Evolutionary conservation across 1,140 invertebrate genomes (phyloP), one percentile per base, ranked within the genome.

Genomic region (Ooceraea biroi): DNA sequence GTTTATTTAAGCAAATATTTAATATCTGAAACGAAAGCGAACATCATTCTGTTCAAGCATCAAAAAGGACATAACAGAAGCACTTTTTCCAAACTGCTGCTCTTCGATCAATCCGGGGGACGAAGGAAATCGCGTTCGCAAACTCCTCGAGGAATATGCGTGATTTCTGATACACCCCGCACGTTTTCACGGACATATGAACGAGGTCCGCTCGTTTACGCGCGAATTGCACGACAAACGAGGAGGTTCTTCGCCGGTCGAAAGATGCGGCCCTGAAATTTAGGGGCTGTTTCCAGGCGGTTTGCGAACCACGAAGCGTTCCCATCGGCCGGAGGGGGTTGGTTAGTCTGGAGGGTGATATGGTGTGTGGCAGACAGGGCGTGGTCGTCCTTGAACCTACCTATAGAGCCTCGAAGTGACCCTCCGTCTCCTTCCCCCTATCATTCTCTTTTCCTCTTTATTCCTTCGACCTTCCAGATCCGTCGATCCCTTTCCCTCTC

Each of bases 301-400:
- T 86, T 88, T 91, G 89, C 87, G 90, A 91, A 90, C 88, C 88
- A 88, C 90, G 90, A 71, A 86, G 85, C 55, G 76, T 63, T 80
- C 30, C 80, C 69, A 89, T 87, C 63, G 65, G 50, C 68, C 52
- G 61, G 68, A 52, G 71, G 57, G 74, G 52, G 85, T 71, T 91
- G 86, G 84, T 44, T 84, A 69, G 65, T 19, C 50, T 58, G 19
- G 68, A 86, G 88, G 89, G 85, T 90, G 52, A 63, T 78, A 58
- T 90, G 78, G 69, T 82, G 61, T 77, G 73, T 83, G 58, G 89
- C 92, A 94, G 93, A 94, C 93, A 93, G 93, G 93, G 93, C 93
- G 93, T 93, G 93, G 93, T 92, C 92, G 93, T 89, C 93, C 93
- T 94, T 94, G 93, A 94, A 93, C 92, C 90, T 92, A 88, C 84